A percentile compares a stretch with the other conserved stretches of the same genome.
Conservation (phyloP, 37 sponge, comb jelly and placozoan species). For the Diacarnus erythraeanus region DNA sequence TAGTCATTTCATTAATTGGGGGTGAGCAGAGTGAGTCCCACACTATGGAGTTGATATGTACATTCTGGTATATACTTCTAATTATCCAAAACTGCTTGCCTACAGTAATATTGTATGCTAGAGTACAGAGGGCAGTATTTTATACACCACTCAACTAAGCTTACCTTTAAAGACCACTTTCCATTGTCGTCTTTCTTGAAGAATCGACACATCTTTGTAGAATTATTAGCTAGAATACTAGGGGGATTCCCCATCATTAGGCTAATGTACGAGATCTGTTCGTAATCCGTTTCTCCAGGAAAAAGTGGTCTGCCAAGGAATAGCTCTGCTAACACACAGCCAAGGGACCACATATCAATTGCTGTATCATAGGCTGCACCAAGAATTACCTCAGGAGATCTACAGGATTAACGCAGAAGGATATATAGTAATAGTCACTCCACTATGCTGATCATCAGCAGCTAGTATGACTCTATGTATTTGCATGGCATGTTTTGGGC, state of each 20-base stretch:
- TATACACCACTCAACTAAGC: too few relatives aligned
- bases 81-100: too few relatives aligned
- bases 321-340: constrained; percentile 94
- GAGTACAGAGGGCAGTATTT: too few relatives aligned
- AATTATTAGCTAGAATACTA: constrained; percentile 38
- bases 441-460: too few relatives aligned
- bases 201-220: constrained; percentile 54
- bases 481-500: too few relatives aligned
- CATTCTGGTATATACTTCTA: too few relatives aligned
- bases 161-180: constrained; percentile 44
- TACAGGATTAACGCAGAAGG: constrained; percentile 3
- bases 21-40: too few relatives aligned
- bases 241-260: constrained; percentile 68
- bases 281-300: constrained; percentile 85
- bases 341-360: constrained; percentile 97
- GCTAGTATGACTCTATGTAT: too few relatives aligned
- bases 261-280: constrained; percentile 82
- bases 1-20: too few relatives aligned
- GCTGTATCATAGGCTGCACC: constrained; percentile 78
- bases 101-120: too few relatives aligned
- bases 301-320: constrained; percentile 94
- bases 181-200: constrained; percentile 30
- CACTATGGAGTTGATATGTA: too few relatives aligned
- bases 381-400: constrained; percentile 95
- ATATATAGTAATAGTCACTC: neutral